Evolutionary conservation across 1,140 invertebrate genomes (phyloP).

Genomic region (Chionoecetes opilio): DNA sequence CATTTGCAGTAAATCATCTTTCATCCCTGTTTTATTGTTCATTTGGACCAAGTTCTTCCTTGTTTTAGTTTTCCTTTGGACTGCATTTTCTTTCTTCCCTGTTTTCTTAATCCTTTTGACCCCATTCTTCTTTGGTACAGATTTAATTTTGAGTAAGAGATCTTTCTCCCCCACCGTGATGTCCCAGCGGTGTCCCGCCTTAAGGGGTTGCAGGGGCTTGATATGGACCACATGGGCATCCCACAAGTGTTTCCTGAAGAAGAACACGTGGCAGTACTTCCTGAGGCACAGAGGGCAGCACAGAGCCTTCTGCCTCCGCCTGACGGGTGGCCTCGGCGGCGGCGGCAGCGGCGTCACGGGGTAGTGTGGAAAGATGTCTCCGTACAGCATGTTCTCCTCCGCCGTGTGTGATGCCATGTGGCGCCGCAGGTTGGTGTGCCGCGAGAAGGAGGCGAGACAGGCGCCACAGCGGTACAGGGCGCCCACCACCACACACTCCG

Average conservation of each 20-base stretch:
- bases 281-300: neutral
- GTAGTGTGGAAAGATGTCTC: neutral
- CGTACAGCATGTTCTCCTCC: conserved; percentile 14
- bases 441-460: neutral
- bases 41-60: no score
- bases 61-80: no score
- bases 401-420: neutral
- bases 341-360: neutral
- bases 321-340: neutral
- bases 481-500: neutral
- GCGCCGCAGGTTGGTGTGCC: neutral
- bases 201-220: neutral
- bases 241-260: neutral
- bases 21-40: no score
- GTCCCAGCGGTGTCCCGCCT: no score
- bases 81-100: no score
- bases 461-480: neutral
- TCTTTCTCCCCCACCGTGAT: no score
- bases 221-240: neutral
- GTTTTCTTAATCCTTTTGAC: no score
- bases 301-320: neutral
- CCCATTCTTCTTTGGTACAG: no score
- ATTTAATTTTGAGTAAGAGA: no score
- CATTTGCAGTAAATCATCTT: no score
- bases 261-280: neutral